Base-by-base conservation (phyloP, 2,113 vertebrate species). In the Apaloderma vittatum region DNA sequence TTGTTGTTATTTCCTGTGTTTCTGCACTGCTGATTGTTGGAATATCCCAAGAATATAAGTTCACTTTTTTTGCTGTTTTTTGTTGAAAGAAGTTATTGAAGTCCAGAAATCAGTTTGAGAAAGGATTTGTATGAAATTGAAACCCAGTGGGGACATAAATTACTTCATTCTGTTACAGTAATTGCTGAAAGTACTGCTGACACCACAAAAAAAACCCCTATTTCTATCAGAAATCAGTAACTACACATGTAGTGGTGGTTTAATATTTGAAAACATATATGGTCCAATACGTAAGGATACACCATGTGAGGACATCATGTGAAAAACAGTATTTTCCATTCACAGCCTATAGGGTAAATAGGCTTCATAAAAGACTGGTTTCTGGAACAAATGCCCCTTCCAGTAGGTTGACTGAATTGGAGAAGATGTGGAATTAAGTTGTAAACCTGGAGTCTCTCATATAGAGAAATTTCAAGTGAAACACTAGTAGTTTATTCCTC, bases 41-140 rank as follows among this genome's bases (percentile, higher is more conserved):
- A 68, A n/a, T 36, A 72, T 68, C 66, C 13, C 20, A 59, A 45
- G 9, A 57, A 55, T 52, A 45, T 26, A 36, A 66, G 40, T 40
- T 16, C 11, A 13, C 18, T 86, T 66, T 16, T 4, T 55, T 79
- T 43, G 18, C 26, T 45, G 3, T 11, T 23, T 63, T 11, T 12
- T 67, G 12, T 61, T 29, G 26, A 67, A 79, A 87, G 9, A 62
- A 81, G 61, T 12, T 0, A 34, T 62, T 66, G 0, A 0, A 37
- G 66, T 32, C 58, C 37, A 66, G 36, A 83, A 62, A 36, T 7
- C 15, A 78, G 2, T 48, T 71, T 55, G 34, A 76, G 40, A 66
- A 90, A 90, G 15, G 5, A 20, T 86, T 85, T 71, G 1, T 22
- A 36, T n/a, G 46, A 87, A 55, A 34, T 6, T 29, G 20, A 34